Percentiles rank a stretch among this genome's conserved stretches.
phyloP scores from a whole-genome alignment of 92 coral and sea anemone genomes.

The Palythoa grandiflora region DNA sequence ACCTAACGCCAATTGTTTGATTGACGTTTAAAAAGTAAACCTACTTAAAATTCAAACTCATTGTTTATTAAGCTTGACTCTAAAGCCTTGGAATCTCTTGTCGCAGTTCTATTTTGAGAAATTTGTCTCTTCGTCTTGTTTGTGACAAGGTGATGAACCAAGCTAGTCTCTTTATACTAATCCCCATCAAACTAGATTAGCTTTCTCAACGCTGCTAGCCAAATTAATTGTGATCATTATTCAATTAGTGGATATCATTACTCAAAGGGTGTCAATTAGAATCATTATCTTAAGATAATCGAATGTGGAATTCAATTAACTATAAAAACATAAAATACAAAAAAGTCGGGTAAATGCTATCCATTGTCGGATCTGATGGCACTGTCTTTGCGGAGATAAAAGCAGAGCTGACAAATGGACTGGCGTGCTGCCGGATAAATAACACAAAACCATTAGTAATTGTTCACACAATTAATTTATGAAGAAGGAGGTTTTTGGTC shows the following conservation, averaged over 20 bases:
- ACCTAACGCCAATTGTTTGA: conserved; percentile 56
- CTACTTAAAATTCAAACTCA: conserved; percentile 76
- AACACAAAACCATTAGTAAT: conserved; percentile 73
- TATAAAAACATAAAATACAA: conserved; percentile 80
- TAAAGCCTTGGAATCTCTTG: conserved; percentile 36
- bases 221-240: conserved; percentile 91
- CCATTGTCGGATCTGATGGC: conserved; percentile 76
- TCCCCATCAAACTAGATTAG: conserved; percentile 45
- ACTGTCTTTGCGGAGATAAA: conserved; percentile 73
- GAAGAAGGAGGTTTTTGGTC: conserved; percentile 35
- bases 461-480: conserved; percentile 58
- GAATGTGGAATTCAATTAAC: conserved; percentile 99
- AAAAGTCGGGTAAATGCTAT: conserved; percentile 73
- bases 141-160: conserved; percentile 36
- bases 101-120: conserved; percentile 43
- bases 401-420: conserved; percentile 77
- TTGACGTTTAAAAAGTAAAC: conserved; percentile 70
- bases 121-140: not conserved
- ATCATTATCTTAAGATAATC: conserved; percentile 97
- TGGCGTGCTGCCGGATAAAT: conserved; percentile 73
- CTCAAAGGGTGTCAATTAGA: conserved; percentile 96
- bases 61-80: conserved; percentile 63
- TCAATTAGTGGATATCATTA: conserved; percentile 93
- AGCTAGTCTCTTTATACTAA: conserved; percentile 22
- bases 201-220: conserved; percentile 57